Conservation (phyloP, 2,888 invertebrate genomes). For the Serripes groenlandicus region DNA sequence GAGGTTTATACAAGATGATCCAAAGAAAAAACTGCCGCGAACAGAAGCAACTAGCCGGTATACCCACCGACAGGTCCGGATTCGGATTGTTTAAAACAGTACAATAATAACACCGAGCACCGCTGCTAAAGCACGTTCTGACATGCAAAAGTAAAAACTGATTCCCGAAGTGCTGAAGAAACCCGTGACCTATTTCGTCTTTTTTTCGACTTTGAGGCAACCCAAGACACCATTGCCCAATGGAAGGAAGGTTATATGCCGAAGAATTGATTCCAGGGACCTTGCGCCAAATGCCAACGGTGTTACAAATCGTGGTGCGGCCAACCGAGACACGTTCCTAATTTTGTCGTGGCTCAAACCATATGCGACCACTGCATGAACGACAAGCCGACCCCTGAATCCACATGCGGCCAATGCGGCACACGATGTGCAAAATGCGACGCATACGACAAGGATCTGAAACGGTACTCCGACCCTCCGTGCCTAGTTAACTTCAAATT, state of each 20-base stretch:
- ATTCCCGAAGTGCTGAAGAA: conserved; percentile 14
- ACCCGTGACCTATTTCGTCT: neutral
- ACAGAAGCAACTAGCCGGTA: conserved; percentile 45
- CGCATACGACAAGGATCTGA: conserved; percentile 2
- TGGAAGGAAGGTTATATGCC: conserved; percentile 30
- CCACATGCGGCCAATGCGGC: conserved; percentile 43
- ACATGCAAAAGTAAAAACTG: conserved; percentile 40
- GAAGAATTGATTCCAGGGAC: conserved; percentile 26
- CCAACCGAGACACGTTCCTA: conserved; percentile 37
- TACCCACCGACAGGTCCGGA: conserved; percentile 33
- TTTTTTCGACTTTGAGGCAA: conserved; percentile 46
- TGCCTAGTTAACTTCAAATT: conserved; percentile 55
- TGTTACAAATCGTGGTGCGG: conserved; percentile 49
- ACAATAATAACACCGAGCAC: conserved; percentile 7
- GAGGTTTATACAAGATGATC: conserved; percentile 32
- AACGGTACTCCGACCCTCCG: conserved; percentile 37
- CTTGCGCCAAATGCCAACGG: conserved; percentile 30
- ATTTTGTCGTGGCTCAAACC: conserved; percentile 51
- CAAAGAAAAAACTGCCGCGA: neutral
- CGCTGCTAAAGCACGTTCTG: conserved; percentile 29
- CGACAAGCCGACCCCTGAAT: conserved; percentile 15
- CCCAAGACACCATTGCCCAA: conserved; percentile 25
- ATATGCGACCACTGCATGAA: conserved; percentile 41
- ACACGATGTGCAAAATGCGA: conserved; percentile 49
- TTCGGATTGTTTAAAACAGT: neutral